Base-by-base conservation (phyloP, 2,797 vertebrate species). In the Hyperoplus immaculatus region DNA sequence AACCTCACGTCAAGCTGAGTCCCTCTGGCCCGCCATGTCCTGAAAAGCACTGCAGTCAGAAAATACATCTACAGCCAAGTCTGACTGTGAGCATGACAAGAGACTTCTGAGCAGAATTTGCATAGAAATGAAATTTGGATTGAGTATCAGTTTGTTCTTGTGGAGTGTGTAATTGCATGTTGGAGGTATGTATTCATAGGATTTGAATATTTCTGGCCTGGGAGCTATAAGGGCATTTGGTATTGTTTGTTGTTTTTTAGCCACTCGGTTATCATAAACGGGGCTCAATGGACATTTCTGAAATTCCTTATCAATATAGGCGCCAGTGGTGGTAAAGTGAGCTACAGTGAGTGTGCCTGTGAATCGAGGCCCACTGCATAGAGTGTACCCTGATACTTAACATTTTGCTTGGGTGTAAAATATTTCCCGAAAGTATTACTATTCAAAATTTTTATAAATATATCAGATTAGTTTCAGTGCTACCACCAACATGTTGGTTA, bases 121-220 rank as follows among this genome's bases (percentile, higher is more conserved):
- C 87, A 92, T 89, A 75, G 90, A 87, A 84, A 90, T 89, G 73
- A 92, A 62, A 47, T 41, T 57, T 72, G 79, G 61, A 85, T 80
- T 88, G 83, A 83, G 66, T 68, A 75, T 72, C 63, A 58, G 72
- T 80, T 89, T 87, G 78, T 79, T 78, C 70, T 87, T 63, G 51
- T 50, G 47, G 60, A 78, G 18, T 62, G 0, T 61, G 58, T 73
- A 72, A 80, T 29, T 61, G 61, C 66, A 83, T 78, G 78, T 76
- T 76, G 69, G 80, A 57, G 58, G 49, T 68, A 75, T 72, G 77
- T 64, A 56, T 68, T 60, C 11, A 39, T 3, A 12, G 53, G 38
- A 39, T 69, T 57, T 8, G 15, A 61, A 61, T 68, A 49, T 65
- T 29, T 71, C 12, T 12, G 6, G 8, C 3, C 10, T 3, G 11